phyloP scores from a whole-genome alignment of 2,888 invertebrate genomes.

The Suillia variegata region DNA sequence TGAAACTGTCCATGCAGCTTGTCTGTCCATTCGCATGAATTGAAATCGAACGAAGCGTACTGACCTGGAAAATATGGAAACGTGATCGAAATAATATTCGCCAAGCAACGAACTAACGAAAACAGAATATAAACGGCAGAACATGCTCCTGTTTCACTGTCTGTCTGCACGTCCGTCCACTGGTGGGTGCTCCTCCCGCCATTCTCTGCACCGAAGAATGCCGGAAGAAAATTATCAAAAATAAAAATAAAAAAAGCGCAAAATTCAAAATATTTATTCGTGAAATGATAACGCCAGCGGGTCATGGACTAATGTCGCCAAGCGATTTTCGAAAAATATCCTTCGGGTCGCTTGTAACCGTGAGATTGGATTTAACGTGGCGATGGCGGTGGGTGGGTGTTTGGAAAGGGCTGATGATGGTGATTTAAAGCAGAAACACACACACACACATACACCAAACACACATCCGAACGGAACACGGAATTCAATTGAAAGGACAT shows the following conservation, averaged over 20 bases:
- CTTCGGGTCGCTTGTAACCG: too few species aligned
- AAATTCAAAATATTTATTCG: too few species aligned
- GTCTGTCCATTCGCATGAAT: constrained; percentile 23
- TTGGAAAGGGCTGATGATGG: too few species aligned
- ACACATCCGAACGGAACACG: too few species aligned
- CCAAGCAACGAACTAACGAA: too few species aligned
- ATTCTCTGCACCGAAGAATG: too few species aligned
- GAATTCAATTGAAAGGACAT: constrained; percentile 32
- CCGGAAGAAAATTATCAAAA: constrained; percentile 20
- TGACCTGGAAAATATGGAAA: constrained; percentile 45
- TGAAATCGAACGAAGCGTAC: constrained; percentile 34
- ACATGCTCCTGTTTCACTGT: background rate
- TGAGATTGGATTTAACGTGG: constrained; percentile 27
- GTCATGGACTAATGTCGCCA: constrained; percentile 2
- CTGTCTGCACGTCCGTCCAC: background rate
- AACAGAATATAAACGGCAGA: constrained; percentile 8
- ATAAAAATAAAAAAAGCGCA: too few species aligned
- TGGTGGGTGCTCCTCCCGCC: too few species aligned
- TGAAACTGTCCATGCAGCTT: background rate
- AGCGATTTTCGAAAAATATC: too few species aligned
- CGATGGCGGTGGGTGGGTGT: background rate
- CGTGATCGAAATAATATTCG: constrained; percentile 39
- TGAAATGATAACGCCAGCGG: too few species aligned
- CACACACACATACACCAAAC: too few species aligned
- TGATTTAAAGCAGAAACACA: constrained; percentile 8